A percentile compares a stretch with the other conserved stretches of the same genome.
Conservation (phyloP, 2,888 invertebrate species). For the Portevinia maculata region DNA sequence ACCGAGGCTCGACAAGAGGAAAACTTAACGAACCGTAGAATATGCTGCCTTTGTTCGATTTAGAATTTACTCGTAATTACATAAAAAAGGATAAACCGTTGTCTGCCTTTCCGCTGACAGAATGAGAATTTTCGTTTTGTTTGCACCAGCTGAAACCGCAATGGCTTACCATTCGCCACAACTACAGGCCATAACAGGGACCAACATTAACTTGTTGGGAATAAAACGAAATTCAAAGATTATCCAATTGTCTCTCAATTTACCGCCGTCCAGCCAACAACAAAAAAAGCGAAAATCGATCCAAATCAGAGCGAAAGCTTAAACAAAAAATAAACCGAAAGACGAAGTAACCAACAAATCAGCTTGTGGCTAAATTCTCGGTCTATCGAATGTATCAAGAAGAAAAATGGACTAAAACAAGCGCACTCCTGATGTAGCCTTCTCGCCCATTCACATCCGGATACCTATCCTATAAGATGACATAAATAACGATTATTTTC, state of each 20-base stretch:
- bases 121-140: slow-evolving; percentile 13
- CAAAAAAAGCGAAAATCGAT: too few species aligned
- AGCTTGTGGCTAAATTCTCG: slow-evolving; percentile 49
- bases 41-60: slow-evolving; percentile 62
- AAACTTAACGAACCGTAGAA: slow-evolving; percentile 71
- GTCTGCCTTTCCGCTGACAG: slow-evolving; percentile 8
- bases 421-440: neutral
- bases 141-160: slow-evolving; percentile 35
- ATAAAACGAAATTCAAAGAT: slow-evolving; percentile 61
- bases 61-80: slow-evolving; percentile 42
- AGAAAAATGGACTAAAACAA: neutral
- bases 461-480: slow-evolving; percentile 46
- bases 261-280: slow-evolving; percentile 38
- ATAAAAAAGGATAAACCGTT: slow-evolving; percentile 36
- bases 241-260: slow-evolving; percentile 72
- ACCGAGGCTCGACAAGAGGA: slow-evolving; percentile 14
- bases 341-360: slow-evolving; percentile 31
- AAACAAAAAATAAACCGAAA: neutral
- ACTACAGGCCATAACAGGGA: neutral
- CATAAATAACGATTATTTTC: slow-evolving; percentile 60
- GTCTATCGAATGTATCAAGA: slow-evolving; percentile 8
- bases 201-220: slow-evolving; percentile 2
- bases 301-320: too few species aligned
- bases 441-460: neutral
- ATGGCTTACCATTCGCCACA: slow-evolving; percentile 23